phyloP scores from a whole-genome alignment of 2,113 vertebrate genomes.

The Sphaerodactylus townsendi region DNA sequence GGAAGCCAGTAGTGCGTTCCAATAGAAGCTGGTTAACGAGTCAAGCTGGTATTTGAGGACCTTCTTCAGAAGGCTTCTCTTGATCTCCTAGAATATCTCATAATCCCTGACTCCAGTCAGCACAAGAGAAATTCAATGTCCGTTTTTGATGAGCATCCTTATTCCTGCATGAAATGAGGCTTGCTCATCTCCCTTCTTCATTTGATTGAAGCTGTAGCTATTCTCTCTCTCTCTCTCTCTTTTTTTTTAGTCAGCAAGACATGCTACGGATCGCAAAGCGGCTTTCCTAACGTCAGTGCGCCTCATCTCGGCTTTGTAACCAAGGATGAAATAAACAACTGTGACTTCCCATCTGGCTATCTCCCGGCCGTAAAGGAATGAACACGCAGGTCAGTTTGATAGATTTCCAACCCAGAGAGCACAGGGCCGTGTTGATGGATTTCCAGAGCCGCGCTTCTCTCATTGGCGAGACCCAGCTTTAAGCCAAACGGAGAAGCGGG shows the following conservation, averaged over 20 bases:
- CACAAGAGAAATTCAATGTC: no score
- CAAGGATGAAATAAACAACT: neutral
- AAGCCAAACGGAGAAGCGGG: accelerated
- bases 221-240: no score
- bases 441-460: conserved; percentile 6
- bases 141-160: no score
- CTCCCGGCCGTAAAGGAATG: neutral
- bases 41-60: no score
- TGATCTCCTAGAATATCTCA: no score
- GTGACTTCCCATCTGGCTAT: neutral
- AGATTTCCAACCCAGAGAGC: neutral
- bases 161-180: no score
- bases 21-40: no score
- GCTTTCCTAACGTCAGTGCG: neutral
- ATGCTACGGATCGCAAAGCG: neutral
- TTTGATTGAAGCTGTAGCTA: neutral
- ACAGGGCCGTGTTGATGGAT: accelerated
- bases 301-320: neutral
- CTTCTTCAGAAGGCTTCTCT: no score
- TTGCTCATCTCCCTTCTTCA: no score
- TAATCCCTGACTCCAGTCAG: no score
- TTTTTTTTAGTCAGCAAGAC: neutral
- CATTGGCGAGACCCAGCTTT: neutral
- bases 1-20: no score
- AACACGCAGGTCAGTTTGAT: neutral